Conservation (phyloP, 2,113 vertebrate species). For the Motacilla alba region DNA sequence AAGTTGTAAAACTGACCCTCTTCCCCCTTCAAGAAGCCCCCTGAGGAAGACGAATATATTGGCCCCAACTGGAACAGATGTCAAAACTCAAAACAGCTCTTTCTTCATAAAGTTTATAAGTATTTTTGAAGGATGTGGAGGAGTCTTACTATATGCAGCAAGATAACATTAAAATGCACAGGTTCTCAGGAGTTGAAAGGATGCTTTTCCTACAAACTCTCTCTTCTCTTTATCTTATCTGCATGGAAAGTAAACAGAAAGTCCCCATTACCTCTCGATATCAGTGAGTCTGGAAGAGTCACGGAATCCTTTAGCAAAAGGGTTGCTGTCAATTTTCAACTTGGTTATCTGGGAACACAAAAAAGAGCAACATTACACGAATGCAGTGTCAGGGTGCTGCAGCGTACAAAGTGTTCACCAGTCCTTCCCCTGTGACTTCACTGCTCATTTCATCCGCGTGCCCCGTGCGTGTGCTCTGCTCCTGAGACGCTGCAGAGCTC, state of each 20-base stretch:
- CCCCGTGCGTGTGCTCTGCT: neutral
- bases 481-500: neutral
- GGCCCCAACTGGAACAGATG: neutral
- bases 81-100: conserved; percentile 11
- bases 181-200: conserved; percentile 38
- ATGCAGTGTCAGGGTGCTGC: neutral
- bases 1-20: conserved; percentile 15
- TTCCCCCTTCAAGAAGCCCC: neutral
- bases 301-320: conserved; percentile 98
- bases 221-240: conserved; percentile 70
- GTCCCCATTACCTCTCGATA: conserved; percentile 96
- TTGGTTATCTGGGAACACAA: conserved; percentile 91
- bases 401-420: neutral
- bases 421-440: neutral
- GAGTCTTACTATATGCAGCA: neutral
- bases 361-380: conserved; percentile 10
- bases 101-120: neutral
- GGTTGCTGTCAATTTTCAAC: conserved; percentile 99
- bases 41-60: neutral
- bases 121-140: conserved; percentile 28
- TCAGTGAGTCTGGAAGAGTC: conserved; percentile 98
- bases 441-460: neutral
- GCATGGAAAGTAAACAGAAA: conserved; percentile 72
- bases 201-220: conserved; percentile 56
- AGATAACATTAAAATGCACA: conserved; percentile 27